A percentile compares a stretch with the other conserved stretches of the same genome.
Conservation (phyloP, 1,140 invertebrate species). For the Rhysida immarginata region DNA sequence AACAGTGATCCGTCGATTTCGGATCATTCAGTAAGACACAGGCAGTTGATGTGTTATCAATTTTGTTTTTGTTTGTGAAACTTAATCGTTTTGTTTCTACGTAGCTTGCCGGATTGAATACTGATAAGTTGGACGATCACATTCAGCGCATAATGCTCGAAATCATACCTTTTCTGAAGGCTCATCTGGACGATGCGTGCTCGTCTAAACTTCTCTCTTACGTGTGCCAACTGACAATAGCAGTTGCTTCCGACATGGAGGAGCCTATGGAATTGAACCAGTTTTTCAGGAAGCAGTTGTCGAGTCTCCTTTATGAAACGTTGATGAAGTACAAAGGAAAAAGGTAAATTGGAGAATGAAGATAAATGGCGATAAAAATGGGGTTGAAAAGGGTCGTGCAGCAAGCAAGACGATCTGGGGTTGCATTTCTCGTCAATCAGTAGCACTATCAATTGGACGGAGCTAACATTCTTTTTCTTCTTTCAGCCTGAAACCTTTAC, state of each 20-base stretch:
- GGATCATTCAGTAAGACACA: no score
- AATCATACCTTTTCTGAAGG: constrained; percentile 29
- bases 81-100: constrained; percentile 6
- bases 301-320: constrained; percentile 24
- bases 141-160: constrained; percentile 29
- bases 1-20: no score
- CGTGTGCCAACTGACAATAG: constrained; percentile 26
- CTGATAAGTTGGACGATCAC: constrained; percentile 26
- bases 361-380: no score
- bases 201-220: constrained; percentile 26
- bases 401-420: no score
- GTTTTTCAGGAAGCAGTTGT: constrained; percentile 28
- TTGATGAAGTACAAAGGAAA: constrained; percentile 22
- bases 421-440: no score
- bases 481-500: no score
- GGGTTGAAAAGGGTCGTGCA: no score
- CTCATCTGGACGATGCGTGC: constrained; percentile 29
- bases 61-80: no score
- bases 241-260: constrained; percentile 14
- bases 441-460: no score
- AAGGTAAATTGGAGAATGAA: no score
- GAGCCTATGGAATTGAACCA: constrained; percentile 1
- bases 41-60: no score
- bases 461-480: no score
- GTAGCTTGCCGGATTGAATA: constrained; percentile 27